Base-by-base conservation (phyloP, 1,140 invertebrate species). In the Vanessa tameamea region DNA sequence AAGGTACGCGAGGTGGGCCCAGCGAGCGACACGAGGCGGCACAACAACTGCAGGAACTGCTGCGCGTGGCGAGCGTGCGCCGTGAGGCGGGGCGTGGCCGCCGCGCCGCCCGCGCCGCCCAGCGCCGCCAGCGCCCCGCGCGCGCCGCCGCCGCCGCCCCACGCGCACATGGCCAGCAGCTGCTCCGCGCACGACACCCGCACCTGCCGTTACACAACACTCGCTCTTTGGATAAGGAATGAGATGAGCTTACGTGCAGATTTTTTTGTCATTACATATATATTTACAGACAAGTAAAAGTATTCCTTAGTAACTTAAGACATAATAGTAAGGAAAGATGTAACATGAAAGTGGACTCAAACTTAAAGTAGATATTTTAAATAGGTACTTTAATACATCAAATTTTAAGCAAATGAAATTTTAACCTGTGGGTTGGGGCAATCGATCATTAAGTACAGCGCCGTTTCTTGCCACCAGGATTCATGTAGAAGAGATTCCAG, bases 371-470 rank as follows among this genome's bases (percentile, higher is more conserved):
- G 37, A 43, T 43, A 43, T 43, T 43, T 43, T 8, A 9, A 9
- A 43, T 43, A 20, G 1, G 50, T 51, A 55, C 8, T 9, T 20
- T 8, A 43, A 9, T 57, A 23, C 20, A 23, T 57, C 12, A 26
- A 23, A 57, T 11, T 23, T 57, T 57, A 20, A 43, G 8, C 9
- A 9, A 43, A 43, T 57, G 9, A 13, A 57, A 12, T 23, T 37
- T 37, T 26, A 37, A 93, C 92, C 83, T 93, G 89, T 64, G 96
- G 94, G 73, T 95, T 95, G 14, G 95, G 95, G 86, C 96, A 96
- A 63, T 98, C 94, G 43, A 99, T 94, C 72, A 99, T 95, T 75
- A 98, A 93, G 88, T 98, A 98, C 75, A 98, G 96, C 16, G 98
- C 95, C 84, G 98, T 98, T 37, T 95, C 95, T 77, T 97, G 96